Evolutionary conservation across 2,888 invertebrate species (phyloP), one percentile per base, ranked within the genome.

Genomic region (Amphipoea oculea): DNA sequence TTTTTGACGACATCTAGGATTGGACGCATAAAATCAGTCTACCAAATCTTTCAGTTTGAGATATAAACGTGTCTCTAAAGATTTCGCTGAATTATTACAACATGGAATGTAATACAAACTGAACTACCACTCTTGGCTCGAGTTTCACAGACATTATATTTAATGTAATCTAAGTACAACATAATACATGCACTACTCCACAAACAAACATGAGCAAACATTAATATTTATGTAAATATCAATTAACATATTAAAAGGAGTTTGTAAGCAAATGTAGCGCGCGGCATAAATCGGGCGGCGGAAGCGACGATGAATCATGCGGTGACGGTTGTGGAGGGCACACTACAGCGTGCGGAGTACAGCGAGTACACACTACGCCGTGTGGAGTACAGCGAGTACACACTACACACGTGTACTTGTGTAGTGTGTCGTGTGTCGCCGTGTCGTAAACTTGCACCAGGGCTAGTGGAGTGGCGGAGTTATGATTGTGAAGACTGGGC

Each of bases 221-320:
- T 89, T 82, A 89, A 84, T 89, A 89, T 89, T 86, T 85, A 89
- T 88, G 89, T 88, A 85, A 89, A 89, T 87, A 85, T 78, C 87
- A 87, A 89, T 89, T 89, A 89, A 89, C 89, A 89, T 89, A 88
- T 88, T 87, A 86, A 87, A 89, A 89, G 89, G 84, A 86, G 89
- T 76, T 83, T 87, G 83, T 81, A 81, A 83, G 85, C 87, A 83
- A 86, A 86, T 79, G 83, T 81, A 78, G 84, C 81, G 82, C 73
- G 83, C 78, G 78, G 78, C 88, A 88, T 89, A 89, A 85, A 87
- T 87, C 89, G 88, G 81, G 70, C 71, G 75, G 69, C 90, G 88
- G 90, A 89, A 89, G 84, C 82, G 77, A 81, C 89, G 48, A 84
- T 88, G 88, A 84, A 88, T 90, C 90, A 90, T 88, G 89, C 42